phyloP scores from a whole-genome alignment of 1,140 invertebrate genomes.

The Leptinotarsa defecta region DNA sequence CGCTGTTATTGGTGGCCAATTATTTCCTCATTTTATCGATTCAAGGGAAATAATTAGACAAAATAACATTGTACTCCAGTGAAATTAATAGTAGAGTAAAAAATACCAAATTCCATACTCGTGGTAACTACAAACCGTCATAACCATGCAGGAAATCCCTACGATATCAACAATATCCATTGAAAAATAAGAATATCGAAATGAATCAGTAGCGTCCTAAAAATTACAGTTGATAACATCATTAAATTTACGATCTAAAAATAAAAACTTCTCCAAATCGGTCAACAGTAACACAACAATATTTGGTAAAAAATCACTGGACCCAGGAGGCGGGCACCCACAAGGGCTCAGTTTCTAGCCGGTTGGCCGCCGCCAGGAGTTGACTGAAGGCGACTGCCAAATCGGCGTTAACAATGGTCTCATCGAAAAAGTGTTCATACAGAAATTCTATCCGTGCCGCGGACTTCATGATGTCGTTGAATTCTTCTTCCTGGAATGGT shows the following conservation, averaged over 20 bases:
- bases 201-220: background rate
- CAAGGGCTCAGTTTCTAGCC: slow-evolving; percentile 89
- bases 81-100: too few relatives aligned
- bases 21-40: too few relatives aligned
- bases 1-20: too few relatives aligned
- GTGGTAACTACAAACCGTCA: too few relatives aligned
- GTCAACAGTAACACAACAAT: slow-evolving; percentile 27
- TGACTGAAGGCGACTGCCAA: slow-evolving; percentile 85
- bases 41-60: too few relatives aligned
- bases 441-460: slow-evolving; percentile 90
- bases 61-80: too few relatives aligned
- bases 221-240: slow-evolving; percentile 12
- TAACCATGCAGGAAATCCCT: too few relatives aligned
- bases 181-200: too few relatives aligned
- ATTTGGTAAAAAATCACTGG: slow-evolving; percentile 61
- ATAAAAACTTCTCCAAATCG: slow-evolving; percentile 19
- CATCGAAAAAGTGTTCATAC: slow-evolving; percentile 95
- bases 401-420: slow-evolving; percentile 89
- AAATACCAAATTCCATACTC: too few relatives aligned
- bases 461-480: slow-evolving; percentile 85
- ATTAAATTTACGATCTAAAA: slow-evolving; percentile 27
- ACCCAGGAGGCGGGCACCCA: slow-evolving; percentile 98
- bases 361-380: slow-evolving; percentile 78
- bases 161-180: too few relatives aligned
- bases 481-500: slow-evolving; percentile 84